phyloP scores from a whole-genome alignment of 2,888 invertebrate genomes.

The Sinelater perroti region DNA sequence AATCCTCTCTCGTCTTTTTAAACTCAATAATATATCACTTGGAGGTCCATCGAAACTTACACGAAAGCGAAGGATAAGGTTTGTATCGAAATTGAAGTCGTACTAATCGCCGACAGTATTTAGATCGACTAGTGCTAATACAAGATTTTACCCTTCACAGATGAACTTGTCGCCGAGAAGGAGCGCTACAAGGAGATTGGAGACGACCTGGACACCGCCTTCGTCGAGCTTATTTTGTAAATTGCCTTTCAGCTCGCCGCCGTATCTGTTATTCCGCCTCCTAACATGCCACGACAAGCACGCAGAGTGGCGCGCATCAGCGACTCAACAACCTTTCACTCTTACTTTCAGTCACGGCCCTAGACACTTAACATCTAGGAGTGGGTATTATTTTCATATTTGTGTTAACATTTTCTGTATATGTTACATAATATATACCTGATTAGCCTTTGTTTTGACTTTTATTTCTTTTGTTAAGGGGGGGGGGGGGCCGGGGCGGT shows the following conservation, averaged over 20 bases:
- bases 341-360: constrained; percentile 12
- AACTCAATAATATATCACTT: no score
- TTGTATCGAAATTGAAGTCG: no score
- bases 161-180: constrained; percentile 96
- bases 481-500: no score
- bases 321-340: constrained; percentile 41
- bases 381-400: constrained; percentile 33
- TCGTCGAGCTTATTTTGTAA: constrained; percentile 87
- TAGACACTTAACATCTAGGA: constrained; percentile 13
- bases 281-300: background rate
- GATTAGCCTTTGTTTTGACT: constrained; percentile 44
- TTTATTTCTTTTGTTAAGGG: constrained; percentile 29
- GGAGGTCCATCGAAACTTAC: no score
- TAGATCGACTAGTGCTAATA: no score
- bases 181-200: constrained; percentile 99
- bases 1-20: no score
- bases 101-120: no score
- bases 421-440: constrained; percentile 48
- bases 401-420: constrained; percentile 44
- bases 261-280: constrained; percentile 11
- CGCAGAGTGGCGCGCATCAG: constrained; percentile 31
- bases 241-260: constrained; percentile 27
- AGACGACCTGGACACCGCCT: constrained; percentile 99
- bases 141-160: constrained; percentile 72
- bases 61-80: no score